These are phyloP conservation scores for Halesus radiatus DNA, from an alignment of 1,140 invertebrate species.

Conservation along the genomic window DNA sequence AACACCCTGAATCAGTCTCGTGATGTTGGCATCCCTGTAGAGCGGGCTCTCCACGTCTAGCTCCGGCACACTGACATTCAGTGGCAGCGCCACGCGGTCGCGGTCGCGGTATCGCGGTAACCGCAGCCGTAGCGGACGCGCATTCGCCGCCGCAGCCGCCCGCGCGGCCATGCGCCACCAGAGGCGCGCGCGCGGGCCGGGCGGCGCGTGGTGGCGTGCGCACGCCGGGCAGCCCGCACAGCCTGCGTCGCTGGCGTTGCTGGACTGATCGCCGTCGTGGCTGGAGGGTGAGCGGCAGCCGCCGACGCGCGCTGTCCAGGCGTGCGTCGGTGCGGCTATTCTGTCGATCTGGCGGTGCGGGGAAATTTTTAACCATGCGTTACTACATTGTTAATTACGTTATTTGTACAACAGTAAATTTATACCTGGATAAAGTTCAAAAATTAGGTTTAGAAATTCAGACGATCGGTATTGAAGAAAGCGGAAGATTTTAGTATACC, in stretches of 20 bases:
- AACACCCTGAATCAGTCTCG: neutral
- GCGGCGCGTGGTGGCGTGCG: constrained; percentile 54
- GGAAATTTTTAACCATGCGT: no score
- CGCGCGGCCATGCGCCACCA: constrained; percentile 49
- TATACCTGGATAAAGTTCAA: no score
- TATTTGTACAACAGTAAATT: no score
- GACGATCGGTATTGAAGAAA: no score
- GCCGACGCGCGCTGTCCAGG: constrained; percentile 58
- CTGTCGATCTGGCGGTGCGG: constrained; percentile 62
- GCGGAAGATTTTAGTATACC: no score
- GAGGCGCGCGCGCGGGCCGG: constrained; percentile 31
- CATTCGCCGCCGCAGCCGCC: constrained; percentile 50
- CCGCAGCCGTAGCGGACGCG: constrained; percentile 8
- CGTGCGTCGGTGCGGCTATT: constrained; percentile 66
- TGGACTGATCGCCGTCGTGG: constrained; percentile 49
- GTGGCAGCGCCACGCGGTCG: neutral
- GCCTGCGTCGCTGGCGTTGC: neutral
- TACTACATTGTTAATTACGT: no score
- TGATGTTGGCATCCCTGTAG: neutral
- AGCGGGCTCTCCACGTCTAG: neutral
- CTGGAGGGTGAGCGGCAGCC: constrained; percentile 49
- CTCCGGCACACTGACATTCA: neutral
- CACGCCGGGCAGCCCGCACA: constrained; percentile 57
- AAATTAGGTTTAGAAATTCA: no score
- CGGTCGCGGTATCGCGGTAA: constrained; percentile 32